Conservation (phyloP, 2,113 vertebrate genomes). For the Lepisosteus osseus region DNA sequence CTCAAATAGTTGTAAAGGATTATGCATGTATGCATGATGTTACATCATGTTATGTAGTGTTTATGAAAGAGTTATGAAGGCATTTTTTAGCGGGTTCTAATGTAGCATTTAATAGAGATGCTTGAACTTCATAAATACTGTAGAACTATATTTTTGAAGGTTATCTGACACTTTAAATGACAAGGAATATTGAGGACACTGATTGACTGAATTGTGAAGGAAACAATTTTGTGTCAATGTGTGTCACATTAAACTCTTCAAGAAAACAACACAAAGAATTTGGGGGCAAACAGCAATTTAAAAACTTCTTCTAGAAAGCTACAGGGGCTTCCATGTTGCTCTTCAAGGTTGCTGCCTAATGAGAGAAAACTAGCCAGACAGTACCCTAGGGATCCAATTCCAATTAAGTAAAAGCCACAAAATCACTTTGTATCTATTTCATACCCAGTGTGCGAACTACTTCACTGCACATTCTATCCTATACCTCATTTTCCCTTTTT, state of each 20-base stretch:
- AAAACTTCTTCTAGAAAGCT: conserved; percentile 11
- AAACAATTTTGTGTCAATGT: neutral
- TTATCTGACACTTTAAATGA: too few species aligned
- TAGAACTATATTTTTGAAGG: too few species aligned
- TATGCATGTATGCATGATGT: too few species aligned
- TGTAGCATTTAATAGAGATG: too few species aligned
- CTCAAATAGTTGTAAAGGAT: too few species aligned
- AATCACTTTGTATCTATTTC: neutral
- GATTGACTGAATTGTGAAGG: too few species aligned
- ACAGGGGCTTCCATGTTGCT: conserved; percentile 14
- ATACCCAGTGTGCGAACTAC: neutral
- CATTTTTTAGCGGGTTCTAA: too few species aligned
- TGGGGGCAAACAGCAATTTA: conserved; percentile 13
- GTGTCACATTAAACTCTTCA: neutral
- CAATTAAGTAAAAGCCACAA: conserved; percentile 22
- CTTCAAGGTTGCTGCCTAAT: conserved; percentile 33
- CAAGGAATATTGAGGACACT: too few species aligned
- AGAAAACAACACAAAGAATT: conserved; percentile 10
- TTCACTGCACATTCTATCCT: neutral
- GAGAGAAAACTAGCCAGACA: conserved; percentile 33
- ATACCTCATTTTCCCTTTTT: neutral
- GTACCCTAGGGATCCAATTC: conserved; percentile 35
- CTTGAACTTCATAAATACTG: too few species aligned
- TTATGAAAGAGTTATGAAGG: too few species aligned
- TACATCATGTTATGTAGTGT: too few species aligned